A percentile compares a stretch with the other conserved stretches of the same genome.
phyloP scores from a whole-genome alignment of 2,797 vertebrate genomes.

The Cuniculus paca region DNA sequence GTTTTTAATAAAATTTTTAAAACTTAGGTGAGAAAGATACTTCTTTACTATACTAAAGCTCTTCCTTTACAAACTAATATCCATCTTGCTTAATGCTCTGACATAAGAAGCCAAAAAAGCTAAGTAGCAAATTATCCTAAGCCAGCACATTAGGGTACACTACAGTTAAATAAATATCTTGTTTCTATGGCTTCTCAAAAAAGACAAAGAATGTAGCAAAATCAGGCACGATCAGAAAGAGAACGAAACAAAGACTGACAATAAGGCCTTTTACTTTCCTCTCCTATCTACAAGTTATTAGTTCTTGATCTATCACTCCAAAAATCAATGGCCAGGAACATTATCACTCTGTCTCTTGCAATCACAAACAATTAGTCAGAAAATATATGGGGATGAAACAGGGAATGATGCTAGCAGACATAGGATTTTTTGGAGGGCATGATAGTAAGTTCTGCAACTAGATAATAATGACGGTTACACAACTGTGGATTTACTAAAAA shows the following conservation, averaged over 20 bases:
- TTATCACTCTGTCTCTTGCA: background rate
- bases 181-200: background rate
- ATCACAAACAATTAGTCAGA: background rate
- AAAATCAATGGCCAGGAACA: background rate
- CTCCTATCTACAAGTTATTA: background rate
- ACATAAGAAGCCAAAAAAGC: background rate
- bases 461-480: background rate
- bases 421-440: background rate
- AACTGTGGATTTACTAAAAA: background rate
- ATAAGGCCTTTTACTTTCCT: background rate
- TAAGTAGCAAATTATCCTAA: background rate
- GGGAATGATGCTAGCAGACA: background rate
- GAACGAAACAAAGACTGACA: background rate
- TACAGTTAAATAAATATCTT: background rate
- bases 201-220: slow-evolving; percentile 18
- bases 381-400: background rate
- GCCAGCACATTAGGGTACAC: background rate
- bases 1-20: slow-evolving; percentile 3
- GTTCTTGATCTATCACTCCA: background rate
- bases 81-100: background rate
- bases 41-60: background rate
- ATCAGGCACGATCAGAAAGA: background rate
- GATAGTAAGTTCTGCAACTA: background rate
- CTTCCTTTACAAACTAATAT: background rate
- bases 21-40: background rate